Evolutionary conservation across 1,140 invertebrate species (phyloP).

Genomic region (Pygmarrhopalites habei): DNA sequence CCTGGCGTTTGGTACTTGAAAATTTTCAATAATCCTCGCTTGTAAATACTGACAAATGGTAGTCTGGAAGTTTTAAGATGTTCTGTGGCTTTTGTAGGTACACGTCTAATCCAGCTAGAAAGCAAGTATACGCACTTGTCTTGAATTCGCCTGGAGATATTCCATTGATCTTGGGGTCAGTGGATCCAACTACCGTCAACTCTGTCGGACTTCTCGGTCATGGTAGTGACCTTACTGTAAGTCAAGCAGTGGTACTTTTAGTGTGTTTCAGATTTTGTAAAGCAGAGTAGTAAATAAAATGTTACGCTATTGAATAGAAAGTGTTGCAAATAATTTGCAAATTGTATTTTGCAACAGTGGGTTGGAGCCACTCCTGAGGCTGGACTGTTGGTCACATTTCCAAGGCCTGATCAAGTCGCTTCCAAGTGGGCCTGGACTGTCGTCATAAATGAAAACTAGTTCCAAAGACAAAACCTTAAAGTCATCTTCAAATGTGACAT

Average conservation of each 20-base stretch:
- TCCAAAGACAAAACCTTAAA: too few species aligned
- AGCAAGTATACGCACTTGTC: constrained; percentile 18
- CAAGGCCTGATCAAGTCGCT: background rate
- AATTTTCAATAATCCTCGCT: background rate
- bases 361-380: too few species aligned
- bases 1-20: constrained; percentile 41
- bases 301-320: too few species aligned
- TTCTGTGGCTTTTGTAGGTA: too few species aligned
- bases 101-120: background rate
- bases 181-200: background rate
- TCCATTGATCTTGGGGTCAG: constrained; percentile 15
- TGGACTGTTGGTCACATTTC: constrained; percentile 11
- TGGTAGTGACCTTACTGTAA: background rate
- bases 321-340: background rate
- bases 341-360: background rate
- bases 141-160: constrained; percentile 15
- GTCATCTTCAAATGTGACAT: too few species aligned
- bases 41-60: too few species aligned
- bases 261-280: too few species aligned
- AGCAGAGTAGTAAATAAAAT: too few species aligned
- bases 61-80: too few species aligned
- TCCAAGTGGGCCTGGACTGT: constrained; percentile 23
- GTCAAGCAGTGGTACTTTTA: background rate
- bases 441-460: too few species aligned
- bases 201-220: background rate